A percentile compares a stretch with the other conserved stretches of the same genome.
These are phyloP conservation scores for Hemichromis elongatus DNA, from an alignment of 2,113 vertebrate genomes.

Conservation along the genomic window DNA sequence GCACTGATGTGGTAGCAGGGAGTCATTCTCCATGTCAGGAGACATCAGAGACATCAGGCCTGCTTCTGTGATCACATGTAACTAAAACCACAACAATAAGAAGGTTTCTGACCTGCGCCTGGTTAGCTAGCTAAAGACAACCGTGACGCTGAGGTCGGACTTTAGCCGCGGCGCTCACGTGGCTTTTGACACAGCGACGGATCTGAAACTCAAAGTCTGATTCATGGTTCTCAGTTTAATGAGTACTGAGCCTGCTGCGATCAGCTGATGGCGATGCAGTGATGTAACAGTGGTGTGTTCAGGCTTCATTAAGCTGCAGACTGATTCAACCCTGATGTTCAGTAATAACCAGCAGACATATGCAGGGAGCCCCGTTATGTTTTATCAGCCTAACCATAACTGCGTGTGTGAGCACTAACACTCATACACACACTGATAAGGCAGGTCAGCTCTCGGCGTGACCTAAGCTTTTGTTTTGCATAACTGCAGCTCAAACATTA, in stretches of 20 bases:
- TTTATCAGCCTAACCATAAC: too few relatives aligned
- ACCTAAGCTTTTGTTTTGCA: neutral
- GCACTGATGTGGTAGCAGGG: neutral
- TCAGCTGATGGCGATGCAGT: neutral
- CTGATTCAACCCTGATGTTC: neutral
- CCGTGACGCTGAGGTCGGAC: neutral
- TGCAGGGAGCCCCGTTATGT: neutral
- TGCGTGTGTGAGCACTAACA: rapidly evolving
- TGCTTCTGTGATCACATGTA: neutral
- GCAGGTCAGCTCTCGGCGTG: neutral
- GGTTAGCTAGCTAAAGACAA: rapidly evolving
- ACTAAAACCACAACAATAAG: rapidly evolving
- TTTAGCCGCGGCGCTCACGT: neutral
- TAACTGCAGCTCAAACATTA: neutral
- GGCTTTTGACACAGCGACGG: neutral
- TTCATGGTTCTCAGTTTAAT: neutral
- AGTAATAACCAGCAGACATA: neutral
- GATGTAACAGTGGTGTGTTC: neutral
- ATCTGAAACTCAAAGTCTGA: neutral
- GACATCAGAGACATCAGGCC: neutral
- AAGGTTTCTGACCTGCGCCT: rapidly evolving
- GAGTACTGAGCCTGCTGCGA: neutral
- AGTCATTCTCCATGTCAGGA: neutral
- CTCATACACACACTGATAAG: too few relatives aligned
- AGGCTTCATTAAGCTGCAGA: neutral